These are phyloP conservation scores for Emydura subglobosa DNA, from an alignment of 2,113 vertebrate species.

Conservation along the genomic window DNA sequence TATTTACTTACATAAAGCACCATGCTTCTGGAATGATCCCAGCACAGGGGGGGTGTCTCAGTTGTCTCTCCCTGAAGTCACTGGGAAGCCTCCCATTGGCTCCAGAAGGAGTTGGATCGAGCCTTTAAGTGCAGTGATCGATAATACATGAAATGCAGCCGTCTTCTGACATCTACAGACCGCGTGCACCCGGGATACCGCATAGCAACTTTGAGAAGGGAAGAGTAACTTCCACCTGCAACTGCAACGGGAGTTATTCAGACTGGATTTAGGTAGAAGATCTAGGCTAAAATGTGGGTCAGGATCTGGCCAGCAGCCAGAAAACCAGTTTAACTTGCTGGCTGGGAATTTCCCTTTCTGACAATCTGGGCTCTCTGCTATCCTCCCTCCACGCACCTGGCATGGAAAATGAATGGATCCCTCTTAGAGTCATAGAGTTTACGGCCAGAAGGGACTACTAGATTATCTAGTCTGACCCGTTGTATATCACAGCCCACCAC, in stretches of 20 bases:
- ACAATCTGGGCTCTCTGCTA: accelerated
- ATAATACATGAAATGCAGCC: background rate
- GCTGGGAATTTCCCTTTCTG: background rate
- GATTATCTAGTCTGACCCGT: too few species aligned
- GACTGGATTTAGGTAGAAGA: background rate
- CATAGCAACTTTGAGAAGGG: background rate
- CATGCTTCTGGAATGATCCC: background rate
- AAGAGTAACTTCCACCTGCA: background rate
- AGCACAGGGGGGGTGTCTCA: background rate
- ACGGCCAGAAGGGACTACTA: too few species aligned
- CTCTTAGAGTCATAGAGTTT: background rate
- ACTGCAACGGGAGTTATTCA: background rate
- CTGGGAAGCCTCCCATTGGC: background rate
- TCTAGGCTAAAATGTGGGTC: background rate
- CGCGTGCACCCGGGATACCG: background rate
- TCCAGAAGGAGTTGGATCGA: background rate
- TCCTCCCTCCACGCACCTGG: background rate
- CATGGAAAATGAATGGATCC: background rate
- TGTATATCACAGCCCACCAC: too few species aligned
- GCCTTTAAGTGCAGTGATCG: background rate
- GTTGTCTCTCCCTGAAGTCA: background rate
- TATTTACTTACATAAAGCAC: background rate
- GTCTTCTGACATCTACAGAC: background rate
- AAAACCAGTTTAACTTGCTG: constrained; percentile 37
- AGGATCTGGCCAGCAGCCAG: background rate